Percentiles rank a stretch among this genome's conserved stretches.
phyloP scores from a whole-genome alignment of 2,797 vertebrate genomes.

The Carapus acus region DNA sequence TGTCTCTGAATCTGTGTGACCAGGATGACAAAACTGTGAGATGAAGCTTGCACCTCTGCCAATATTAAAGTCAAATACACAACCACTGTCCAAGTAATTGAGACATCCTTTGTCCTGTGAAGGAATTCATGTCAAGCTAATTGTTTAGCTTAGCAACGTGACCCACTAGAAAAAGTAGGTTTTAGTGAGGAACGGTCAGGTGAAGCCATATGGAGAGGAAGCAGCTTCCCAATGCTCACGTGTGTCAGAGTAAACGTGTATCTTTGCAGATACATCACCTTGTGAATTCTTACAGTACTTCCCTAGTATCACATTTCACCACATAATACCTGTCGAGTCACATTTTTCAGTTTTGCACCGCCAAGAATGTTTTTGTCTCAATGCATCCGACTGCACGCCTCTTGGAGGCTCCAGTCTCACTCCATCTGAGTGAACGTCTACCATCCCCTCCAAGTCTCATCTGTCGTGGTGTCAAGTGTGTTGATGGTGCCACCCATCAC shows the following conservation, averaged over 20 bases:
- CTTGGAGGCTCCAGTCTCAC: constrained; percentile 27
- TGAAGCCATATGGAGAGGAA: no score
- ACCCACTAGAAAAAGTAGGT: no score
- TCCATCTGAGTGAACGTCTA: constrained; percentile 44
- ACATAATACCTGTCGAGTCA: constrained; percentile 13
- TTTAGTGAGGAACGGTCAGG: no score
- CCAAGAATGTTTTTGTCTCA: constrained; percentile 14
- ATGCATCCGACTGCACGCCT: constrained; percentile 19
- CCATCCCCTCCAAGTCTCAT: constrained; percentile 57
- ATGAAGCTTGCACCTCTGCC: constrained; percentile 21
- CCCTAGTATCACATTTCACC: no score
- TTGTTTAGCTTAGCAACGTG: no score
- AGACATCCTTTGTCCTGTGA: no score
- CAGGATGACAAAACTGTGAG: constrained; percentile 15
- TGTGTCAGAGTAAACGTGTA: no score
- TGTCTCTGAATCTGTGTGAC: constrained; percentile 6
- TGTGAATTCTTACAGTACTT: no score
- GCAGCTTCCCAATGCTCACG: no score
- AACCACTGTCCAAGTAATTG: not conserved
- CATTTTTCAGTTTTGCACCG: constrained; percentile 27
- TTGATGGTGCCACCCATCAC: constrained; percentile 26
- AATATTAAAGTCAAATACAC: constrained; percentile 48
- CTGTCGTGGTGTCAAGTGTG: constrained; percentile 49
- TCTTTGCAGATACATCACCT: no score
- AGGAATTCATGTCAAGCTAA: no score